phyloP scores from a whole-genome alignment of 2,797 vertebrate genomes.

The Urophycis tenuis region DNA sequence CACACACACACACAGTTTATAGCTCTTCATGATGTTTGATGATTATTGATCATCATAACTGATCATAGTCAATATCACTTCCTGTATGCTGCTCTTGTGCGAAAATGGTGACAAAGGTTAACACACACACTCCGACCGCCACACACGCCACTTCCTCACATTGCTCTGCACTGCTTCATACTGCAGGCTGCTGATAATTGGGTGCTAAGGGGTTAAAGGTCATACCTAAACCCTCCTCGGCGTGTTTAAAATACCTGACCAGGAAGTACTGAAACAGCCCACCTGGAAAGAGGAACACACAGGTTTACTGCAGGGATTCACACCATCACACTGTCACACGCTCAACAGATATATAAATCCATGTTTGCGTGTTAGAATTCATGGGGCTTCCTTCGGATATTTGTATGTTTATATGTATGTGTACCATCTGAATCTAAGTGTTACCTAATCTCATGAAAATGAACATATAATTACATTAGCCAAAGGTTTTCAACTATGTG shows the following conservation, averaged over 20 bases:
- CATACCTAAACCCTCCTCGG: neutral
- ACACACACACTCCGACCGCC: no score
- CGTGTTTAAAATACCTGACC: constrained; percentile 2
- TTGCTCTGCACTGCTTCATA: no score
- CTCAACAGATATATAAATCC: no score
- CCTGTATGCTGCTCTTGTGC: no score
- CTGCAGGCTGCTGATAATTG: neutral
- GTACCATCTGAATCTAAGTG: neutral
- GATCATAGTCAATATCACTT: no score
- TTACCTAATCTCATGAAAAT: neutral
- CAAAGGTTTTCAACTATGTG: neutral
- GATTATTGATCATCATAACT: neutral
- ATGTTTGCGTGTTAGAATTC: no score
- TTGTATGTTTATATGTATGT: neutral
- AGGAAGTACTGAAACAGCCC: constrained; percentile 2
- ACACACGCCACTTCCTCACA: no score
- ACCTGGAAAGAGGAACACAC: constrained; percentile 1
- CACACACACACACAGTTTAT: neutral
- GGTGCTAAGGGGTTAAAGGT: neutral
- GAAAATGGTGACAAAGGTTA: no score
- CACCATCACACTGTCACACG: neutral
- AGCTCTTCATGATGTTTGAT: neutral
- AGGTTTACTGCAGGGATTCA: neutral
- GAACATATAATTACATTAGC: neutral
- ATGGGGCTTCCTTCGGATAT: neutral